Conservation (phyloP, 2,113 vertebrate species). For the Chunga burmeisteri region DNA sequence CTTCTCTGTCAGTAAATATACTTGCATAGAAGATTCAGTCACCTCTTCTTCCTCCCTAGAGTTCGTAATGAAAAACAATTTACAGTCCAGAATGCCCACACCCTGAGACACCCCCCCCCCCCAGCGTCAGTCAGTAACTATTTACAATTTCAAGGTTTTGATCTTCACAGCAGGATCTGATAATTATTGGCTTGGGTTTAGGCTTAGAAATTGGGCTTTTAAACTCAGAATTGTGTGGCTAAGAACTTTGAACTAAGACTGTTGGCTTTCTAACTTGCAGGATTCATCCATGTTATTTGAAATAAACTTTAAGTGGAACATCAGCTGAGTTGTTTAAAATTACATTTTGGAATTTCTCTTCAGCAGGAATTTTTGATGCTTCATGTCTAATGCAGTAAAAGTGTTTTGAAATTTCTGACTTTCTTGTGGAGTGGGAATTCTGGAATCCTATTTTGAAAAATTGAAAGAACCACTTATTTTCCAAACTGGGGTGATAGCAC, state of each 20-base stretch:
- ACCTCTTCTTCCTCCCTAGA: neutral
- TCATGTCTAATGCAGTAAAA: neutral
- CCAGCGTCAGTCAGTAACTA: neutral
- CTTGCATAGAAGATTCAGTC: neutral
- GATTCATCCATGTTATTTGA: neutral
- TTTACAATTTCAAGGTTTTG: neutral
- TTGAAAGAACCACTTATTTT: neutral
- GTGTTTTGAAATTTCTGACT: neutral
- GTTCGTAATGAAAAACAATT: neutral
- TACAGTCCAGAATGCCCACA: neutral
- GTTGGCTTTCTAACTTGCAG: neutral
- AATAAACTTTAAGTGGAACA: neutral
- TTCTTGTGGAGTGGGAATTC: neutral
- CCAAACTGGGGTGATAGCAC: neutral
- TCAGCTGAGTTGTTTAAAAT: neutral
- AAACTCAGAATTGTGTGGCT: neutral
- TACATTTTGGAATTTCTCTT: neutral
- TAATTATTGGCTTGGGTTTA: neutral
- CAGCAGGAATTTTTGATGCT: neutral
- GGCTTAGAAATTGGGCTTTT: neutral
- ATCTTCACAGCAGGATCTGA: neutral
- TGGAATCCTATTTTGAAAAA: neutral
- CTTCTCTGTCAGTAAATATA: neutral
- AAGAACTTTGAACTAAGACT: neutral
- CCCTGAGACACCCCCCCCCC: neutral